Evolutionary conservation across 2,113 vertebrate genomes (phyloP).

Genomic region (Procapra przewalskii): DNA sequence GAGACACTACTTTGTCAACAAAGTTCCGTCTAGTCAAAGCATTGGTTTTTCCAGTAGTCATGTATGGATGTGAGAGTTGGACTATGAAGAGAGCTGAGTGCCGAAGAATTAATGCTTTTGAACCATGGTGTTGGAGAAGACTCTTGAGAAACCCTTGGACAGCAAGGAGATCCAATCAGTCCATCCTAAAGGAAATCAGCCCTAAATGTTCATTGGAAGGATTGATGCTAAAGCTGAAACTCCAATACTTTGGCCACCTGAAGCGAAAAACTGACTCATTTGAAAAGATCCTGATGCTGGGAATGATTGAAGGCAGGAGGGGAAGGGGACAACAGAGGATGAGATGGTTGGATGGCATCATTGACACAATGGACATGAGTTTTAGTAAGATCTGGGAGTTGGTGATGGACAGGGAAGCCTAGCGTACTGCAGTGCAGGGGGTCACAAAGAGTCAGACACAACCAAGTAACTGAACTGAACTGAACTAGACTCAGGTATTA

Average conservation of each 20-base stretch:
- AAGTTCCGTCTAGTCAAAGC: neutral
- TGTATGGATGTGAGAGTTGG: neutral
- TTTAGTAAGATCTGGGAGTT: neutral
- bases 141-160: neutral
- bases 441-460: neutral
- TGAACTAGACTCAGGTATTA: neutral
- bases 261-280: neutral
- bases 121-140: neutral
- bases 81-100: neutral
- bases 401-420: neutral
- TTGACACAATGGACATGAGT: fast-evolving
- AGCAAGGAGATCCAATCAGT: neutral
- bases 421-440: neutral
- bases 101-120: fast-evolving
- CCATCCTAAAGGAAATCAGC: neutral
- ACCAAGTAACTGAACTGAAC: neutral
- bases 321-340: neutral
- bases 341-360: neutral
- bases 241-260: neutral
- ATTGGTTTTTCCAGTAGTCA: neutral
- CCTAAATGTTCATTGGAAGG: neutral
- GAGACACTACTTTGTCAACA: neutral
- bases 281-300: neutral
- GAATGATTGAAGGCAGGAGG: neutral
- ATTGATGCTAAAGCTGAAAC: neutral